Percentiles rank a stretch among this genome's conserved stretches.
These are phyloP conservation scores for Aurelia sp. DNA, from an alignment of 30 jellyfish, hydroid and myxozoan species.

Conservation along the genomic window DNA sequence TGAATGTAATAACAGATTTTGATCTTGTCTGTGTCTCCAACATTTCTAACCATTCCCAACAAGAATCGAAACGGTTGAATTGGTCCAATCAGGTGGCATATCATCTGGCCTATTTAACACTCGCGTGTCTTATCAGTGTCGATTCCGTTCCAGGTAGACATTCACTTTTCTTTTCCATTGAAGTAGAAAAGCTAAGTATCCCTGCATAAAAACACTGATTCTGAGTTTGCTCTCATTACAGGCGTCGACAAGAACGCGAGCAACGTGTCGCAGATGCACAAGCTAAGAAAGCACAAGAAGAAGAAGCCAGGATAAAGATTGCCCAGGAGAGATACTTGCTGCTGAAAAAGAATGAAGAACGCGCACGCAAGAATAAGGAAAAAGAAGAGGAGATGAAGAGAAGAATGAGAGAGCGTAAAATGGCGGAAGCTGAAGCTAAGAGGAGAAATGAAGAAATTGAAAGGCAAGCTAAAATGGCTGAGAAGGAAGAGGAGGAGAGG, in stretches of 20 bases:
- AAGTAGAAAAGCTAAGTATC: too few relatives aligned
- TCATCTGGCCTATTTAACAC: too few relatives aligned
- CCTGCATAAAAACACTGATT: too few relatives aligned
- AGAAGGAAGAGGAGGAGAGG: conserved; percentile 84
- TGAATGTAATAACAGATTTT: too few relatives aligned
- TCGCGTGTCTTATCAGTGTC: too few relatives aligned
- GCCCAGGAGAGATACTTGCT: conserved; percentile 31
- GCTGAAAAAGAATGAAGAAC: conserved; percentile 80
- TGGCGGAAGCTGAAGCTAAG: conserved; percentile 94
- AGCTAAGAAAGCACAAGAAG: conserved; percentile 85
- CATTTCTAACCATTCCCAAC: too few relatives aligned
- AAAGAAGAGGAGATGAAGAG: conserved; percentile 86
- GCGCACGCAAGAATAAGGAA: conserved; percentile 62
- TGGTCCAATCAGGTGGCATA: too few relatives aligned
- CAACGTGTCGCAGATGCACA: conserved; percentile 82
- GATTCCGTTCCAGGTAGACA: too few relatives aligned
- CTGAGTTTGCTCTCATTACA: not conserved
- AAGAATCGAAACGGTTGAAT: too few relatives aligned
- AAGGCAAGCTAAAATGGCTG: conserved; percentile 59
- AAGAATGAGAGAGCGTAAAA: conserved; percentile 73
- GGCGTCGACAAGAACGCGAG: conserved; percentile 94
- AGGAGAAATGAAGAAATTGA: conserved; percentile 84
- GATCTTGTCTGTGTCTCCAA: too few relatives aligned
- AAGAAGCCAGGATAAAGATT: conserved; percentile 50
- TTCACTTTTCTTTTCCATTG: too few relatives aligned